Evolutionary conservation across 2,797 vertebrate genomes (phyloP).

Genomic region (Corythornis leucogaster): DNA sequence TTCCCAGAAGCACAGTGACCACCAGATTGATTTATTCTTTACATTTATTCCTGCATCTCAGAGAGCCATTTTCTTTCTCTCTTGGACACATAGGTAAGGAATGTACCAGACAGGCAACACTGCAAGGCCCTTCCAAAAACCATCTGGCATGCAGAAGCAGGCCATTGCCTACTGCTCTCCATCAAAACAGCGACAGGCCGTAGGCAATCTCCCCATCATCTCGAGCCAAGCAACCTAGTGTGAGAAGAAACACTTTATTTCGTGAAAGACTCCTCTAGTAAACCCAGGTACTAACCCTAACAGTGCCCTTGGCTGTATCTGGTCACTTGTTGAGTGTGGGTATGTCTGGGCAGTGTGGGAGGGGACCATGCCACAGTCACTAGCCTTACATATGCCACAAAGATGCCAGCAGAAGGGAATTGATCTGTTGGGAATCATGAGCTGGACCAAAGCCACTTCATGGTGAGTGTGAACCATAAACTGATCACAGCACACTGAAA

Average conservation of each 20-base stretch:
- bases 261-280: background rate
- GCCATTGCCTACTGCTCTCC: background rate
- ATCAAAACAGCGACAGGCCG: background rate
- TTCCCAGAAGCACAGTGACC: background rate
- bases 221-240: background rate
- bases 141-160: background rate
- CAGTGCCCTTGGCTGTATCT: background rate
- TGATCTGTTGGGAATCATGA: background rate
- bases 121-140: background rate
- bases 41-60: background rate
- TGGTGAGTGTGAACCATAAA: background rate
- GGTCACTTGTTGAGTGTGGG: background rate
- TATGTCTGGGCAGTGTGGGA: background rate
- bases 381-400: accelerated
- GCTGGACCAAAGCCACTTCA: background rate
- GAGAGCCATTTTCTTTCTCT: background rate
- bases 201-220: background rate
- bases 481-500: background rate
- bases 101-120: accelerated
- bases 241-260: background rate
- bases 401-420: background rate
- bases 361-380: background rate
- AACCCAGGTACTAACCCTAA: background rate
- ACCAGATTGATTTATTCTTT: background rate
- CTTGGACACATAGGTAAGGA: background rate